Base-by-base conservation (phyloP, 2,797 vertebrate species). In the Cirrhinus mrigala region DNA sequence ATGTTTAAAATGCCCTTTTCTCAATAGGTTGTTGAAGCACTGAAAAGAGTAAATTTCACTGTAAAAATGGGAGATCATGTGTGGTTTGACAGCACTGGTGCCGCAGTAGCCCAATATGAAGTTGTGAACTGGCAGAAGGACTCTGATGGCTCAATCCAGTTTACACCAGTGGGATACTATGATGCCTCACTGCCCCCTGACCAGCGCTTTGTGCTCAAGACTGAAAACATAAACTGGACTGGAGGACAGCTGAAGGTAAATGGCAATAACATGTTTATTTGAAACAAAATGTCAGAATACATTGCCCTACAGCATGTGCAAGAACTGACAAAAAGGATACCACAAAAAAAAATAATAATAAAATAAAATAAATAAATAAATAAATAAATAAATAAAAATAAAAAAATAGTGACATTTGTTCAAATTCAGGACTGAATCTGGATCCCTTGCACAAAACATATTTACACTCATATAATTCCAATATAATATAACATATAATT, bases 121-220 rank as follows among this genome's bases (percentile, higher is more conserved):
- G 91, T 95, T 69, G 91, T 95, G 37, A 95, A 95, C 90, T 95
- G 95, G 95, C 94, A 95, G 78, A 89, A 27, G 18, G 90, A 91
- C 52, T 62, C 89, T 14, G 85, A 91, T 4, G 89, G 90, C 69
- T 90, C 85, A 0, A 85, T 95, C 44, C 83, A 92, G 54, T 95
- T 95, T 81, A 93, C 90, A 87, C 88, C 93, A 56, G 93, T 95
- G 2, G 95, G 95, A 46, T 93, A 92, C 79, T 95, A 94, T 73
- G 95, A 95, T 1, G 93, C 93, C 66, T 92, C 93, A 0, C 82
- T 92, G 22, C 92, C 94, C 6, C 86, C 87, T 44, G 90, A 93
- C 81, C 85, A 92, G 74, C 92, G 79, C 79, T 93, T 95, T 85
- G 85, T 93, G 58, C 90, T 94, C 4, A 89, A 90, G 8, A 90